These are phyloP conservation scores for Tipula confusa DNA, from an alignment of 2,888 invertebrate genomes.

Conservation along the genomic window DNA sequence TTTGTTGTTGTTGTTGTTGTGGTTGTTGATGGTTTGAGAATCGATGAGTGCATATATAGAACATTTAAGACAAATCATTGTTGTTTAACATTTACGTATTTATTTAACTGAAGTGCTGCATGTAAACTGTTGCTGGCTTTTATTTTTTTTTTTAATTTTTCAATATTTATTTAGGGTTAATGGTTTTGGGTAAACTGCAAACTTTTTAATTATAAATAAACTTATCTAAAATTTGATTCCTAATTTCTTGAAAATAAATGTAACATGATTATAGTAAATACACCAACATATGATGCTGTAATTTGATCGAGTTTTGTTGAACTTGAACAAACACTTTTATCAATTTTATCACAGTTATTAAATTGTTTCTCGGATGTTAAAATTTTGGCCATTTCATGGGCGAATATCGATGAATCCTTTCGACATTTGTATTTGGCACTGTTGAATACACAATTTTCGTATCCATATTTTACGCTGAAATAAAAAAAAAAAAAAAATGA, in stretches of 20 bases:
- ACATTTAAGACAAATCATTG: no score
- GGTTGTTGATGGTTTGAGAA: no score
- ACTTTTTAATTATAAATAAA: not conserved
- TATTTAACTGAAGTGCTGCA: no score
- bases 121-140: no score
- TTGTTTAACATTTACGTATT: no score
- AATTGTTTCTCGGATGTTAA: slow-evolving; percentile 48
- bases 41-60: no score
- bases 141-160: no score
- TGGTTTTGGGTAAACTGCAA: no score
- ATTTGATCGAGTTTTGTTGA: not conserved
- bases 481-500: slow-evolving; percentile 6
- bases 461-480: slow-evolving; percentile 47
- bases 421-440: slow-evolving; percentile 48
- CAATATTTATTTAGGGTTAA: no score
- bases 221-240: not conserved
- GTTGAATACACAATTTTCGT: slow-evolving; percentile 48
- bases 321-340: slow-evolving; percentile 15
- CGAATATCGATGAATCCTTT: slow-evolving; percentile 46
- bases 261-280: not conserved
- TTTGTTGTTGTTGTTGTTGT: no score
- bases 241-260: not conserved
- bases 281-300: not conserved
- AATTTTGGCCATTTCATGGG: slow-evolving; percentile 47
- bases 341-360: slow-evolving; percentile 41